phyloP scores from a whole-genome alignment of 2,113 vertebrate species.

The Carlito syrichta region DNA sequence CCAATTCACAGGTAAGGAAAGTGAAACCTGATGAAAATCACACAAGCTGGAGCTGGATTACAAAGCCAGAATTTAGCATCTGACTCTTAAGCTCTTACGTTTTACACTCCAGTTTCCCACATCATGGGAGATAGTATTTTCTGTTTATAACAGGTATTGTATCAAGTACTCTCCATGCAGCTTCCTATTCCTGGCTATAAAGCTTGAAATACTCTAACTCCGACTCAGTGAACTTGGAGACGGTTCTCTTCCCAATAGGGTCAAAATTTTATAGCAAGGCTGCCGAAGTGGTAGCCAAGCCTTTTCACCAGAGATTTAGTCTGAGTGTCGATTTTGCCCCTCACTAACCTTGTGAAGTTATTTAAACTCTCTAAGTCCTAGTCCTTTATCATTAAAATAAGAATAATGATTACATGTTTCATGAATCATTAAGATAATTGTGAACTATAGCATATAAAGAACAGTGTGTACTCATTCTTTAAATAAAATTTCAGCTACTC shows the following conservation, averaged over 20 bases:
- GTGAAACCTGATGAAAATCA: neutral
- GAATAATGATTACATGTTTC: neutral
- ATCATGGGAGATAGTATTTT: neutral
- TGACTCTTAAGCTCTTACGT: neutral
- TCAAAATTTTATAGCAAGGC: neutral
- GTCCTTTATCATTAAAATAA: neutral
- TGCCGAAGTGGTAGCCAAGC: neutral
- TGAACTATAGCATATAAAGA: constrained; percentile 3
- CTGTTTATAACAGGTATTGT: neutral
- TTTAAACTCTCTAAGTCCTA: neutral
- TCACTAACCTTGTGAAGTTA: neutral
- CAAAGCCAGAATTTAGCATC: neutral
- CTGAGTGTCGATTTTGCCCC: neutral
- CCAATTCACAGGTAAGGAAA: neutral
- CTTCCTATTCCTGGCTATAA: neutral
- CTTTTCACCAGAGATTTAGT: neutral
- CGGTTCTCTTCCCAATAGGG: neutral
- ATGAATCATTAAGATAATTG: neutral
- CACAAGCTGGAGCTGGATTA: neutral
- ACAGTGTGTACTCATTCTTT: neutral
- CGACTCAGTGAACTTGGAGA: neutral
- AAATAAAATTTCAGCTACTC: neutral
- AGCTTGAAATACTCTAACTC: neutral
- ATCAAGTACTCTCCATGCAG: neutral
- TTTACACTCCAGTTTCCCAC: neutral